phyloP scores from a whole-genome alignment of 37 sponge, comb jelly and placozoan genomes.

The Haliclona indistincta region DNA sequence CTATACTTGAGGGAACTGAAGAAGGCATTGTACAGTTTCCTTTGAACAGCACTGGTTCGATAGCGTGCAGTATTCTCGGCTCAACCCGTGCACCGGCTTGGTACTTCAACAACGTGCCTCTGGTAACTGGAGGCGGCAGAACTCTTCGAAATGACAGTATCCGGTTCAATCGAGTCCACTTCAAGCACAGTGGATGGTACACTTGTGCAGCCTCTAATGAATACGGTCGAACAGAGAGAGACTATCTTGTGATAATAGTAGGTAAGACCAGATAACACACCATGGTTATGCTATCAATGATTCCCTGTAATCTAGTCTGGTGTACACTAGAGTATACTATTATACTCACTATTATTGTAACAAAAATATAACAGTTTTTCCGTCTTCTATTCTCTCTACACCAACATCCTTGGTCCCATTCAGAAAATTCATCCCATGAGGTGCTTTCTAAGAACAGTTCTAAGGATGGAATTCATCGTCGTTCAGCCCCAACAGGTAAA shows the following conservation, averaged over 20 bases:
- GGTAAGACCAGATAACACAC: too few species aligned
- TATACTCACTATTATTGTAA: too few species aligned
- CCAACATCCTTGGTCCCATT: too few species aligned
- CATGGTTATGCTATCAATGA: too few species aligned
- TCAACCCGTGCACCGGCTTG: not conserved
- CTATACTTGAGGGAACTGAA: not conserved
- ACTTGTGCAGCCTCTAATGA: slow-evolving; percentile 8
- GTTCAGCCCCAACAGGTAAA: too few species aligned
- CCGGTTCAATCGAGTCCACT: not conserved
- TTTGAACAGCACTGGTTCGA: not conserved
- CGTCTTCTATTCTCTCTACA: too few species aligned
- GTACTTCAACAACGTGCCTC: slow-evolving; percentile 9
- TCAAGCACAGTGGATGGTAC: slow-evolving; percentile 8
- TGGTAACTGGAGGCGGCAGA: not conserved
- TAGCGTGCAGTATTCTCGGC: not conserved
- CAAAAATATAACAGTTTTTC: too few species aligned
- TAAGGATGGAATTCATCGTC: too few species aligned
- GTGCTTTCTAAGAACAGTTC: too few species aligned
- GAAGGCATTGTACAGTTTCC: not conserved
- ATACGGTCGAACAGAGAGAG: not conserved
- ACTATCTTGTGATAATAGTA: not conserved
- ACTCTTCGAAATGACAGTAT: not conserved
- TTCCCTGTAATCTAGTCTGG: too few species aligned
- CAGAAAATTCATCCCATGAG: too few species aligned
- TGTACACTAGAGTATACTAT: too few species aligned